Conservation (phyloP, 2,113 vertebrate species). For the Calyptomena viridis region DNA sequence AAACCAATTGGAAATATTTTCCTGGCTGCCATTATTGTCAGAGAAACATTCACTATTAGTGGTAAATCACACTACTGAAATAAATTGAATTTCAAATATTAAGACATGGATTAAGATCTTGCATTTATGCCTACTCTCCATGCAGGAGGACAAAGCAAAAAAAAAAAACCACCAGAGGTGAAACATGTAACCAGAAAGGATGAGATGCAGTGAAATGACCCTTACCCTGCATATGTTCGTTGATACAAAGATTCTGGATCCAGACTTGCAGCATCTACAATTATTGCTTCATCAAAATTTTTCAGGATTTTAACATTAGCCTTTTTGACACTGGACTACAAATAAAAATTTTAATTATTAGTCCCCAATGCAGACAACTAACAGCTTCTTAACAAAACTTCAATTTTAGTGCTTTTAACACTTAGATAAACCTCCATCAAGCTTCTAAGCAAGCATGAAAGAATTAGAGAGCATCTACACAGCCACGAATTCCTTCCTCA, state of each 20-base stretch:
- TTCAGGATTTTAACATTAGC: slow-evolving; percentile 96
- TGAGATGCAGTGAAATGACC: neutral
- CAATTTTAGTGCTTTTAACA: neutral
- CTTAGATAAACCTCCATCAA: neutral
- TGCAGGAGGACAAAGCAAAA: neutral
- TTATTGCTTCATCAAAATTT: slow-evolving; percentile 99
- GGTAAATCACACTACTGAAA: neutral
- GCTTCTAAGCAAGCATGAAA: neutral
- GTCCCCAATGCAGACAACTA: slow-evolving; percentile 31
- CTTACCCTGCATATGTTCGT: slow-evolving; percentile 95
- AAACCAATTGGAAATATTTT: neutral
- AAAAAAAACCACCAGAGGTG: neutral
- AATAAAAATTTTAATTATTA: slow-evolving; percentile 65
- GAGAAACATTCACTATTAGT: neutral
- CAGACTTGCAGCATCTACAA: slow-evolving; percentile 93
- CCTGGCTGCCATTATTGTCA: neutral
- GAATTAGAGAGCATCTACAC: neutral
- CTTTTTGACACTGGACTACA: slow-evolving; percentile 83
- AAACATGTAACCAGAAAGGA: neutral
- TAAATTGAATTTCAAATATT: neutral
- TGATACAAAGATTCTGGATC: slow-evolving; percentile 97
- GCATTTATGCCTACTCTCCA: neutral
- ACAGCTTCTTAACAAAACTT: neutral
- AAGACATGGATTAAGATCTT: neutral
- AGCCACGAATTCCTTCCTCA: neutral